These are phyloP conservation scores for Macaca fascicularis DNA, from an alignment of 2,113 vertebrate species.

Conservation along the genomic window DNA sequence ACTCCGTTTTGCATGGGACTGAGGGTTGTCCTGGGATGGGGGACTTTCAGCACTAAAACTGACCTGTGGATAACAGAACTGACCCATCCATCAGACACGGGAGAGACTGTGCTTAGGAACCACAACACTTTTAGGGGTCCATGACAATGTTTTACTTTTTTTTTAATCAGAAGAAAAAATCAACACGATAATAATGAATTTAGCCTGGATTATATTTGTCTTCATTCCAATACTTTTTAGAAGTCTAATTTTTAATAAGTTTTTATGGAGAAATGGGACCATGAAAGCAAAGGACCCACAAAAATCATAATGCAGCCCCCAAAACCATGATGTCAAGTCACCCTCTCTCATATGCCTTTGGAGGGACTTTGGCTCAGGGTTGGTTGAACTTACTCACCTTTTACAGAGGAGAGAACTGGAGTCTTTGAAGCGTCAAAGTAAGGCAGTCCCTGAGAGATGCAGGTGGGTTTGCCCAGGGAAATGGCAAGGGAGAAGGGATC, in stretches of 20 bases:
- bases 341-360: background rate
- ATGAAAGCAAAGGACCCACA: background rate
- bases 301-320: background rate
- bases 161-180: background rate
- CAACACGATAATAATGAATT: background rate
- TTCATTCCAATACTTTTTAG: background rate
- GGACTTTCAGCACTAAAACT: background rate
- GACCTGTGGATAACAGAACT: background rate
- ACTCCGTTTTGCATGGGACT: background rate
- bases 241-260: background rate
- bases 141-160: background rate
- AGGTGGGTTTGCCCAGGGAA: background rate
- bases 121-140: background rate
- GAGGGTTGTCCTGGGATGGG: background rate
- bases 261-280: background rate
- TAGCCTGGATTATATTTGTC: background rate
- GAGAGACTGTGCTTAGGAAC: background rate
- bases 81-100: background rate
- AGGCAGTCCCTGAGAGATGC: background rate
- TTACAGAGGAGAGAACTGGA: background rate
- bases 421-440: background rate
- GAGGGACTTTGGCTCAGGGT: background rate
- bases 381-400: background rate
- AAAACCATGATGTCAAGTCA: too few relatives aligned
- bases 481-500: background rate